phyloP scores from a whole-genome alignment of 2,888 invertebrate genomes.

The Diachrysia chrysitis region DNA sequence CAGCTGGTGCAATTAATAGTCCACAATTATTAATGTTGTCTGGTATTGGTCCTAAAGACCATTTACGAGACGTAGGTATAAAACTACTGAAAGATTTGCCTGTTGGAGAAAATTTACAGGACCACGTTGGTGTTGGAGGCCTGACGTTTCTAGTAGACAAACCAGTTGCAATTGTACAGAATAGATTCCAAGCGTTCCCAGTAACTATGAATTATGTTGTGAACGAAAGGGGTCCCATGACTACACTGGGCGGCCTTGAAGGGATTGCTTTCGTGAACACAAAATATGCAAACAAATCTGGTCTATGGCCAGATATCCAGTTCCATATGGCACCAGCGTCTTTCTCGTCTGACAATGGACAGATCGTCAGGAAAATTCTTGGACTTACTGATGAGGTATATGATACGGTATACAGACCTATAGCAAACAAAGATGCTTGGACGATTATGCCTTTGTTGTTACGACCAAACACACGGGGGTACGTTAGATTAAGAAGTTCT shows the following conservation, averaged over 20 bases:
- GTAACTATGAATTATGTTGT: conserved; percentile 94
- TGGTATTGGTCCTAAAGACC: conserved; percentile 93
- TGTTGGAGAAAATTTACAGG: conserved; percentile 95
- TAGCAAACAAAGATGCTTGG: conserved; percentile 94
- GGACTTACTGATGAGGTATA: conserved; percentile 95
- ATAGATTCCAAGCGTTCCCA: conserved; percentile 93
- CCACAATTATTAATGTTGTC: conserved; percentile 98
- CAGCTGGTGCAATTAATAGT: conserved; percentile 97
- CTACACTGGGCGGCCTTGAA: conserved; percentile 95
- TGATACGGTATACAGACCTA: conserved; percentile 94
- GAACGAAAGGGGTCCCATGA: conserved; percentile 95
- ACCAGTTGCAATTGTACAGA: conserved; percentile 95
- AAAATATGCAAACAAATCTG: conserved; percentile 93
- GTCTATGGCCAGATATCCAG: conserved; percentile 96
- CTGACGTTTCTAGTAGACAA: conserved; percentile 94
- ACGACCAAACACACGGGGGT: conserved; percentile 94
- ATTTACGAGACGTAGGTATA: conserved; percentile 92
- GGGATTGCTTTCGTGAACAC: conserved; percentile 96
- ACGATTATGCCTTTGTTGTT: conserved; percentile 95
- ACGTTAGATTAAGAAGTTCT: conserved; percentile 92
- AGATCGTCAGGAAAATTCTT: conserved; percentile 93
- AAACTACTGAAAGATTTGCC: conserved; percentile 93
- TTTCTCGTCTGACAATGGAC: conserved; percentile 94
- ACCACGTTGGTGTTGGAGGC: conserved; percentile 96
- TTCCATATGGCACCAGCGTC: conserved; percentile 98